These are phyloP conservation scores for Apogon hyalosoma DNA, from an alignment of 2,797 vertebrate species.

Conservation along the genomic window DNA sequence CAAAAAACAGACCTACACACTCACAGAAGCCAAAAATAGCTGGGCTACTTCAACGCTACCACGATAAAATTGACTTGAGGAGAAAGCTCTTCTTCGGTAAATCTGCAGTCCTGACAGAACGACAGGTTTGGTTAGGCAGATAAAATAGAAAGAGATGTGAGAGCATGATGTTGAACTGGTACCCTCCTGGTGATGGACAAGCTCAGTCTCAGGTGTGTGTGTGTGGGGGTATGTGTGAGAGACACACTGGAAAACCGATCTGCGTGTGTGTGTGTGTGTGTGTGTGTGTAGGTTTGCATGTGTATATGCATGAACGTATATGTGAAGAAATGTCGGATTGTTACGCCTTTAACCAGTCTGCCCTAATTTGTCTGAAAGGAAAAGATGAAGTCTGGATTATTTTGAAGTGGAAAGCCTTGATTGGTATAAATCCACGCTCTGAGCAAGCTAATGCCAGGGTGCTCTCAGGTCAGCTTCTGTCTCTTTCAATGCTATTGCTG, in stretches of 20 bases:
- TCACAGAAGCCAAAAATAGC: constrained; percentile 57
- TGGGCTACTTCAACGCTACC: constrained; percentile 32
- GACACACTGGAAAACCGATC: neutral
- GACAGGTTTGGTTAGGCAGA: constrained; percentile 44
- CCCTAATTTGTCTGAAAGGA: constrained; percentile 44
- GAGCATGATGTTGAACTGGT: constrained; percentile 19
- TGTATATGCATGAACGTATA: neutral
- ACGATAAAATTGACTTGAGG: constrained; percentile 44
- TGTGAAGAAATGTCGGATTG: constrained; percentile 6
- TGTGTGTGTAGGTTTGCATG: no score
- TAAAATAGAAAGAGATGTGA: constrained; percentile 33
- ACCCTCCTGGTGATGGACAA: constrained; percentile 13
- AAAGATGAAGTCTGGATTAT: constrained; percentile 61
- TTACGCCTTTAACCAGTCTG: constrained; percentile 12
- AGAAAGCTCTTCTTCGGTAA: constrained; percentile 44
- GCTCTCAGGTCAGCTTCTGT: constrained; percentile 52
- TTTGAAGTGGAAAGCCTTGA: constrained; percentile 52
- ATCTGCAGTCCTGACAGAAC: constrained; percentile 41
- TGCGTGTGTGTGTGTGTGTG: no score
- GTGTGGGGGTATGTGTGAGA: constrained; percentile 1
- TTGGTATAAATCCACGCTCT: constrained; percentile 60
- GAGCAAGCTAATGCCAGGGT: constrained; percentile 58
- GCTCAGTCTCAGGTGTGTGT: neutral
- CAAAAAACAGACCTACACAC: neutral
- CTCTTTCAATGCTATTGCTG: constrained; percentile 51